Conservation (phyloP, 2,797 vertebrate genomes). For the Tenualosa ilisha region DNA sequence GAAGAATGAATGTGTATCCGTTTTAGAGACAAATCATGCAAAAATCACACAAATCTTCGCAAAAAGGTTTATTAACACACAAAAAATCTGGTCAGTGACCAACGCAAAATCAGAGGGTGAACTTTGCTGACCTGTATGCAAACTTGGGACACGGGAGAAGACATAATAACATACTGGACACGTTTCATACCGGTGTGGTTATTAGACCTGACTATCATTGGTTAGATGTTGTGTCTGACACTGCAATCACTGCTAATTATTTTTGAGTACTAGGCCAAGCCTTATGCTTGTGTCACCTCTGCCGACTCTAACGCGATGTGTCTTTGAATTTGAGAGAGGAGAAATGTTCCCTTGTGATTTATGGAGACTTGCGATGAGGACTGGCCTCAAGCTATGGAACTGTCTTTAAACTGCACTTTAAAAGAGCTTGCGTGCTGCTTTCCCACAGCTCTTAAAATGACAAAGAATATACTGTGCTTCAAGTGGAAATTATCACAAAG, state of each 20-base stretch:
- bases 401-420: no score
- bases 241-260: neutral
- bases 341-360: neutral
- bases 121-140: neutral
- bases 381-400: neutral
- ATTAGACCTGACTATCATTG: slow-evolving; percentile 1
- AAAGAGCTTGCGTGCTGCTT: neutral
- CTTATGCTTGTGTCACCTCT: neutral
- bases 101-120: neutral
- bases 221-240: neutral
- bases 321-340: neutral
- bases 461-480: neutral
- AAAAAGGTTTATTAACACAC: no score
- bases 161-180: neutral
- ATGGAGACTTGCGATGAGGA: neutral
- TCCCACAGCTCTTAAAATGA: neutral
- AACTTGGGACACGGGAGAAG: neutral
- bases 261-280: neutral
- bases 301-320: neutral
- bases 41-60: no score
- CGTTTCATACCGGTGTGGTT: neutral
- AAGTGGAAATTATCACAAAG: neutral
- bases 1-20: neutral
- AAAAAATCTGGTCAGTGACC: no score
- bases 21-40: neutral